Percentiles rank a stretch among this genome's conserved stretches.
These are phyloP conservation scores for Antheraea mylitta DNA, from an alignment of 1,140 invertebrate species.

Conservation along the genomic window DNA sequence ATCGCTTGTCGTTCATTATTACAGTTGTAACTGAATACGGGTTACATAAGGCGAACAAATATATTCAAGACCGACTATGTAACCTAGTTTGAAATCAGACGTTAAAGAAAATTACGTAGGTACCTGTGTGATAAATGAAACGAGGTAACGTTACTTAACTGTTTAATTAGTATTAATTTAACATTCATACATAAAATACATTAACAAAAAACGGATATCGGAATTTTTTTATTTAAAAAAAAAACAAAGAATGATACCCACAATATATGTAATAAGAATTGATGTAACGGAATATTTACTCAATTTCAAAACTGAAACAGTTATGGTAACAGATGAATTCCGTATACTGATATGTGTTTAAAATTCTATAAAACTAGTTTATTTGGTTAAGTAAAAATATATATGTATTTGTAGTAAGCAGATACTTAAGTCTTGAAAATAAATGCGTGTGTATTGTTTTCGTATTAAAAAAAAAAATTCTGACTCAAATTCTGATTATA, in stretches of 20 bases:
- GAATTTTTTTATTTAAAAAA: too few relatives aligned
- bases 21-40: not conserved
- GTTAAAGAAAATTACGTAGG: constrained; percentile 3
- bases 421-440: not conserved
- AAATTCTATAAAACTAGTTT: not conserved
- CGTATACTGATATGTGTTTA: not conserved
- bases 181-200: constrained; percentile 2
- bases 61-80: not conserved
- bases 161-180: constrained; percentile 3
- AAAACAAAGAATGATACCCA: too few relatives aligned
- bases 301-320: not conserved
- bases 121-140: constrained; percentile 9
- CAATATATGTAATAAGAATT: too few relatives aligned
- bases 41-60: not conserved
- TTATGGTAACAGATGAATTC: not conserved
- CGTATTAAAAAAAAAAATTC: not conserved
- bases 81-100: not conserved
- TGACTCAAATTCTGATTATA: too few relatives aligned
- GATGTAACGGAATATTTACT: too few relatives aligned
- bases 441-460: not conserved
- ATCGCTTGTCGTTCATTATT: too few relatives aligned
- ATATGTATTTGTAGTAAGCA: not conserved
- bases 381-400: not conserved
- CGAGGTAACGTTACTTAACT: constrained; percentile 11
- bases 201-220: too few relatives aligned